Evolutionary conservation across 1,140 invertebrate species (phyloP).

Genomic region (Luehdorfia chinensis): DNA sequence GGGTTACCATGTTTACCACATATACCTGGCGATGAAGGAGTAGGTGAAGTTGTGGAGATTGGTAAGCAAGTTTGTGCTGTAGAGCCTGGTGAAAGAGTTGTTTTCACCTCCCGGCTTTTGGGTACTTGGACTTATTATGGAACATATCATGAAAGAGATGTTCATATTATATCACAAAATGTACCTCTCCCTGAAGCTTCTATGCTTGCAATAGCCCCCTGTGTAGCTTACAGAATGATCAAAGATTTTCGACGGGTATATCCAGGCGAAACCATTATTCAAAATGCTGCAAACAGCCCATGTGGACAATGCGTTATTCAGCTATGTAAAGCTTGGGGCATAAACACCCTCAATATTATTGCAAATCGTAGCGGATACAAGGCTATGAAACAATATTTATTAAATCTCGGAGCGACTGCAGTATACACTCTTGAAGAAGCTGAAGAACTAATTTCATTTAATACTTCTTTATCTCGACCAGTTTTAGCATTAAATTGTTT

Average conservation of each 20-base stretch:
- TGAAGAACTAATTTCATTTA: constrained; percentile 82
- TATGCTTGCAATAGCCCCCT: constrained; percentile 94
- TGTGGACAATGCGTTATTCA: constrained; percentile 97
- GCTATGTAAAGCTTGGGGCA: constrained; percentile 84
- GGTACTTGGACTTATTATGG: constrained; percentile 92
- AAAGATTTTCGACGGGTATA: constrained; percentile 91
- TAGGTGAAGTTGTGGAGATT: constrained; percentile 88
- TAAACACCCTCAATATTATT: constrained; percentile 92
- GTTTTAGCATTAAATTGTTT: constrained; percentile 95
- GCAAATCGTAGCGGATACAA: constrained; percentile 85
- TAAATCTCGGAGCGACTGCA: constrained; percentile 86
- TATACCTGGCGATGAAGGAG: constrained; percentile 93
- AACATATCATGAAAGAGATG: constrained; percentile 79
- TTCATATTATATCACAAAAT: constrained; percentile 83
- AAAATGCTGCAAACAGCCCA: constrained; percentile 97
- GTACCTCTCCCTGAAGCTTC: constrained; percentile 86
- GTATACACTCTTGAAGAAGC: constrained; percentile 94
- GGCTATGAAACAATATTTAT: constrained; percentile 83
- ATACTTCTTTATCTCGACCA: constrained; percentile 81
- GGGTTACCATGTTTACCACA: constrained; percentile 88
- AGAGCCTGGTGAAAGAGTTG: constrained; percentile 86
- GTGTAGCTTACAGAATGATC: constrained; percentile 95
- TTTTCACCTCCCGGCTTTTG: constrained; percentile 82
- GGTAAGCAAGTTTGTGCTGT: constrained; percentile 82
- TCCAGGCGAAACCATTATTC: constrained; percentile 85